Evolutionary conservation across 2,888 invertebrate species (phyloP), one percentile per base, ranked within the genome.

Genomic region (Dynastes maya): DNA sequence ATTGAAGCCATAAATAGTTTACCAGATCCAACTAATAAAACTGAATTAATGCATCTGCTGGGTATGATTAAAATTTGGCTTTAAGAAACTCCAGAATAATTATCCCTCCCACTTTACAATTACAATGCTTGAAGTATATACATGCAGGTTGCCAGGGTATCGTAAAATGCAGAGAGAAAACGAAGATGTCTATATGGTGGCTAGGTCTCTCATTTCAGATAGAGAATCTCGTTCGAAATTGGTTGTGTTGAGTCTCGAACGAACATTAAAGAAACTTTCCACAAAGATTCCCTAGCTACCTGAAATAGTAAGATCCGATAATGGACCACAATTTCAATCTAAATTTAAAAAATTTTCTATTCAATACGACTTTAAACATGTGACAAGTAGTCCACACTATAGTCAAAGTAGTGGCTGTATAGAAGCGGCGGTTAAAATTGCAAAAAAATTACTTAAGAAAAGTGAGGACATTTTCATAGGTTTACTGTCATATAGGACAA

Each of bases 271-370:
- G 80, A 82, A 77, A 76, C 76, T 29, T 80, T 82, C 37, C 53
- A 74, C 51, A 78, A 77, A 63, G 80, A 81, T n/a, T 63, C 61
- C 37, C 61, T 78, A 22, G 70, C 81, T 29, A 27, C 22, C 29
- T 63, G 63, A 22, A 4, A 29, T 63, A 16, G 58, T 27, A n/a
- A 58, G 58, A 58, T 81, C 82, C 8, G 84, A 84, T 77, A 83
- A 83, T 78, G 83, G 82, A 40, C 80, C 81, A 5, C 84, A 84
- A 64, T 84, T 85, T 67, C 79, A 78, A 49, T 71, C 53, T n/a
- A 68, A 77, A 72, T 82, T 82, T 75, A 77, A 78, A 16, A 37
- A 80, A 29, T 82, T 82, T 64, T 68, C 78, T 49, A 51, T n/a
- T 40, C 37, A 71, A 22, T 70, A 75, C 27, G 63, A 61, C 29